phyloP scores from a whole-genome alignment of 2,113 vertebrate species.

The Triplophysa siluroides region DNA sequence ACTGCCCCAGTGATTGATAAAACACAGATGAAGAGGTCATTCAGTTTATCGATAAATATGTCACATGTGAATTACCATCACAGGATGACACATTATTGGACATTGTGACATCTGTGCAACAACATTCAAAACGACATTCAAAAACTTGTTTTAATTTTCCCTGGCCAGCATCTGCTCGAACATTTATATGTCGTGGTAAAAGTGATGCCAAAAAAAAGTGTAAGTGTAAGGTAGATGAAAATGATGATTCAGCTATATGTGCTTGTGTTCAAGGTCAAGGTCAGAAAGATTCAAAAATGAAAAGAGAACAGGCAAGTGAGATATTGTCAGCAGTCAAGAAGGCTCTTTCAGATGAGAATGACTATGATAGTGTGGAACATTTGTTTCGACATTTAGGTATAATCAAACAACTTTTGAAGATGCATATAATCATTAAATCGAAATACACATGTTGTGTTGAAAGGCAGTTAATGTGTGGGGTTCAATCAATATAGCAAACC shows the following conservation, averaged over 20 bases:
- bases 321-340: not conserved
- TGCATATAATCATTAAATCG: not conserved
- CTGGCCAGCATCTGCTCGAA: not conserved
- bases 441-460: not conserved
- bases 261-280: not conserved
- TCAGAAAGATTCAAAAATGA: not conserved
- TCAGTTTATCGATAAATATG: not conserved
- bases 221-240: not conserved
- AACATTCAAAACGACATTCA: not conserved
- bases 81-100: not conserved
- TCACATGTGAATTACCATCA: not conserved
- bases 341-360: not conserved
- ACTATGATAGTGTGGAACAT: not conserved
- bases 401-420: not conserved
- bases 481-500: constrained; percentile 4
- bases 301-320: not conserved
- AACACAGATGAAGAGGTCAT: not conserved
- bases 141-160: constrained; percentile 16
- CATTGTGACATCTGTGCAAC: constrained; percentile 7
- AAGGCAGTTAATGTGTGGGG: not conserved
- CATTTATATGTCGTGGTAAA: constrained; percentile 4
- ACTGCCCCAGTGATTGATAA: not conserved
- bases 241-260: not conserved
- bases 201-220: not conserved
- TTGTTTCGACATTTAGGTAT: not conserved